Evolutionary conservation across 53 echinoderm and acorn worm species (phyloP), one percentile per base, ranked within the genome.

Genomic region (Stichopus horrens): DNA sequence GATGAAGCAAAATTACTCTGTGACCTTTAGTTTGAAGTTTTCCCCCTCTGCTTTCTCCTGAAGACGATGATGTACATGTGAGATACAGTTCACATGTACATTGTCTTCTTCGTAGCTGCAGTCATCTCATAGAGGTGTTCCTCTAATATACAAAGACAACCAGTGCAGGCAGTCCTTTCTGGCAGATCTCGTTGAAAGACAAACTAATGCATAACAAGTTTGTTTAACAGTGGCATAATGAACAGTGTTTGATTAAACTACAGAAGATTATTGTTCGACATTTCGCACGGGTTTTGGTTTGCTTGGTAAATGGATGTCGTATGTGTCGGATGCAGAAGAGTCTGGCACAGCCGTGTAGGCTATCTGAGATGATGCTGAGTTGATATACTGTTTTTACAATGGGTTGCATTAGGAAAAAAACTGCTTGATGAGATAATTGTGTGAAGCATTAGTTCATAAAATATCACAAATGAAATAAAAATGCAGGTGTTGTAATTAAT

Each of bases 11-110:
- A 81, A 81, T 9, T 18, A 58, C n/a, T 18, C 8, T 7, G 58
- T 81, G 81, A 81, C 81, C 81, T 81, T 81, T 81, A 14, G 81
- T 58, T 21, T 21, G 81, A 58, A 81, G 81, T 58, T 81, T 81
- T 14, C 81, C 71, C 9, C 57, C 54, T 76, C 51, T 77, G 37
- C 37, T 37, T 37, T 37, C 37, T 8, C 81, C 9, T 13, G 57
- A 21, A 57, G 57, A 55, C 57, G 20, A 52, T 75, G 81, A 81
- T 58, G 58, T 57, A 81, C 71, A 71, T 71, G 18, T 71, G 18
- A 18, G 18, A 71, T 71, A 37, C 37, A 71, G 16, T 71, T 71
- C 71, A 71, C 18, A 71, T 13, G 6, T 71, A 71, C n/a, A 20
- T 18, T 16, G 63, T 71, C 18, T 18, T 71, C 71, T n/a, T 71